Percentiles rank a stretch among this genome's conserved stretches.
These are phyloP conservation scores for Euphydryas editha DNA, from an alignment of 2,888 invertebrate species.

Conservation along the genomic window DNA sequence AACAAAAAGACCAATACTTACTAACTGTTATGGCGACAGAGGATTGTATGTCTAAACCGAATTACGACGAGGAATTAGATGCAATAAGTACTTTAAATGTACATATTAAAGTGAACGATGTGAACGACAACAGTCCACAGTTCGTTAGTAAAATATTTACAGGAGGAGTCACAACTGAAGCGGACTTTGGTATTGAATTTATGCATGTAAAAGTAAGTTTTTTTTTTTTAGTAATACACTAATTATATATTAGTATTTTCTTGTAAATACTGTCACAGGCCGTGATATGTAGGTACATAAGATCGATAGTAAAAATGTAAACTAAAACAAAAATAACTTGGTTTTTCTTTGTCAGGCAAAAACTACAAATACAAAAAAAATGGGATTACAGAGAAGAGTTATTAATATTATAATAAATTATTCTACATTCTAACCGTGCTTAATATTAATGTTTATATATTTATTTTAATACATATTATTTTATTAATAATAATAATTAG, in stretches of 20 bases:
- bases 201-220: slow-evolving; percentile 90
- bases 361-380: no score
- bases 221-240: no score
- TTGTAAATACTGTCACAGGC: neutral
- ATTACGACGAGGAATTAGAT: slow-evolving; percentile 81
- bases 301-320: no score
- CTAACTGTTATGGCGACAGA: slow-evolving; percentile 92
- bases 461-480: no score
- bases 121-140: slow-evolving; percentile 95
- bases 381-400: no score
- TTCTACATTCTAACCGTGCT: no score
- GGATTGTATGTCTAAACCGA: slow-evolving; percentile 87
- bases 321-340: no score
- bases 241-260: neutral
- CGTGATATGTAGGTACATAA: no score
- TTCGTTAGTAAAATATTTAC: slow-evolving; percentile 93
- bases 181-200: slow-evolving; percentile 94
- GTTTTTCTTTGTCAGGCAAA: no score
- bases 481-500: no score
- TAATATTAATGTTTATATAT: no score
- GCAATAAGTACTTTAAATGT: slow-evolving; percentile 89
- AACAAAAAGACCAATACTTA: slow-evolving; percentile 86
- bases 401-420: no score
- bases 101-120: slow-evolving; percentile 88
- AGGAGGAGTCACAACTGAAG: slow-evolving; percentile 96